Evolutionary conservation across 2,888 invertebrate species (phyloP), one percentile per base, ranked within the genome.

Genomic region (Troglohyphantes excavatus): DNA sequence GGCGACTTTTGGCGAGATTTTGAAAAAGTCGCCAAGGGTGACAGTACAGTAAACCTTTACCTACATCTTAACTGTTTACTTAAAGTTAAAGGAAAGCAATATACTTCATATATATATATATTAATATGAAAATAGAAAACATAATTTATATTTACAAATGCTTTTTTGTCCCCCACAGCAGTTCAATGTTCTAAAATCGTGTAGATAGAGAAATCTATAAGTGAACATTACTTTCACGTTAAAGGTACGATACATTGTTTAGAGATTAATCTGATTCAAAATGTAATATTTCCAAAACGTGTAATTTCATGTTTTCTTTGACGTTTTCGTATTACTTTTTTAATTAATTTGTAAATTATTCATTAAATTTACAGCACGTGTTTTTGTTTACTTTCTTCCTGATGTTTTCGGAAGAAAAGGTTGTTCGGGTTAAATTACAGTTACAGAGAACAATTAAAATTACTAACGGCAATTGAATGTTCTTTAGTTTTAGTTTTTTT

Each of bases 161-260:
- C n/a, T 53, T 53, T 53, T 53, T 2, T 2, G 53, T 53, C 53
- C 53, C 17, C 53, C 17, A n/a, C n/a, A 6, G n/a, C n/a, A n/a
- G n/a, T 33, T 33, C n/a, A 33, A n/a, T 7, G 33, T 17, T 21
- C 68, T 68, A 33, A 33, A 68, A 68, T 33, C n/a, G 5, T 29
- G 68, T n/a, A 33, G n/a, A 33, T 33, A 68, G 5, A 68, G 0
- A 19, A 19, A 33, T 68, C 68, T 33, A 11, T 33, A 19, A 5
- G 33, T 19, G n/a, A 19, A 33, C 33, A 68, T 33, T n/a, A 27
- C n/a, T 19, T 29, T 33, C 2, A n/a, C 5, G 17, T 68, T 29
- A 19, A 33, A 68, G 27, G 33, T 27, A 19, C 68, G 68, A 68
- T n/a, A n/a, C 68, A 68, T 68, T n/a, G 33, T 33, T n/a, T 3